These are phyloP conservation scores for Brienomyrus brachyistius DNA, from an alignment of 2,113 vertebrate genomes.

Conservation along the genomic window DNA sequence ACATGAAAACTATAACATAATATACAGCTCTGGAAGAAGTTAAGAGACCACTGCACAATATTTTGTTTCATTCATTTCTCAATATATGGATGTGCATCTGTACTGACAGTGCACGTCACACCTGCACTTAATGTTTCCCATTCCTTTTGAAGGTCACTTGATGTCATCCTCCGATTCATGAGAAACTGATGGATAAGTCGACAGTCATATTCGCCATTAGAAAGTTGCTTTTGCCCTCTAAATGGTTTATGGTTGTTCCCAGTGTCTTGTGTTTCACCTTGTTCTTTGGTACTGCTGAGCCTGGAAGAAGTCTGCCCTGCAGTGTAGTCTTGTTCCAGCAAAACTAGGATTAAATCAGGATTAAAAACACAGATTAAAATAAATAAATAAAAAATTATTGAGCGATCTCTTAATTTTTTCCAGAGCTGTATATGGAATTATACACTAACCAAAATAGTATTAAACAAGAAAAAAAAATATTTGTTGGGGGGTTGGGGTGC, in stretches of 20 bases:
- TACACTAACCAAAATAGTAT: neutral
- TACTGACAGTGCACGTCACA: neutral
- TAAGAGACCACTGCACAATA: neutral
- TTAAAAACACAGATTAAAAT: no score
- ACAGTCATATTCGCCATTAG: neutral
- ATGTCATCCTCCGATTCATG: neutral
- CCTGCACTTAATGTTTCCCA: neutral
- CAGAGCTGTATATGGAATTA: neutral
- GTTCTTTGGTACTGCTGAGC: neutral
- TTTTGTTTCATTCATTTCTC: no score
- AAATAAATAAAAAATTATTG: neutral
- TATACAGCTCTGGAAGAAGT: neutral
- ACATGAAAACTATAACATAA: neutral
- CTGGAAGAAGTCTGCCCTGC: no score
- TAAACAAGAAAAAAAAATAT: neutral
- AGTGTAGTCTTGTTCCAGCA: no score
- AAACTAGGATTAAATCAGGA: no score
- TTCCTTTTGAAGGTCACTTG: neutral
- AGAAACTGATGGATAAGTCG: neutral
- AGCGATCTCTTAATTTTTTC: neutral
- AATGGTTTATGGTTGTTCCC: neutral
- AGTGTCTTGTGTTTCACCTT: neutral
- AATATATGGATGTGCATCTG: no score
- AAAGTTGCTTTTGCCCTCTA: neutral
- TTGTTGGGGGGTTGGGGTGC: neutral